phyloP scores from a whole-genome alignment of 2,797 vertebrate species.

The Sebastes vulpes region DNA sequence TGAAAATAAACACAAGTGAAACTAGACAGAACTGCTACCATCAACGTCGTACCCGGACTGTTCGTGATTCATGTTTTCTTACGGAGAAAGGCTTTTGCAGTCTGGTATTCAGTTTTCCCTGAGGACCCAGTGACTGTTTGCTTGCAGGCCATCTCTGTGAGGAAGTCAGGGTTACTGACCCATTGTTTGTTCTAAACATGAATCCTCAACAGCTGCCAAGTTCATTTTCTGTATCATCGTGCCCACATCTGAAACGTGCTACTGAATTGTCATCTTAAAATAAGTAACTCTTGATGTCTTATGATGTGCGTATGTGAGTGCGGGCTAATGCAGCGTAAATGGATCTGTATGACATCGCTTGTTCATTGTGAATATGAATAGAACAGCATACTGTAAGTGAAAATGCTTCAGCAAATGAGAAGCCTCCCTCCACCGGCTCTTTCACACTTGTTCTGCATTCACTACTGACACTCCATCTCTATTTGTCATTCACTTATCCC shows the following conservation, averaged over 20 bases:
- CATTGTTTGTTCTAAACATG: conserved; percentile 29
- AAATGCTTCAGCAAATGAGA: conserved; percentile 13
- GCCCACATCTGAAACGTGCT: neutral
- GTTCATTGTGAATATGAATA: neutral
- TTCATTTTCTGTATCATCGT: neutral
- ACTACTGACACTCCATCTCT: conserved; percentile 28
- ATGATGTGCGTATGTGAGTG: neutral
- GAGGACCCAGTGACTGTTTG: conserved; percentile 18
- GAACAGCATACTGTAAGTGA: neutral
- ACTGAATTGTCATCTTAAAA: neutral
- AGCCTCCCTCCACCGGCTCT: neutral
- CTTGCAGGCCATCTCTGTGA: conserved; percentile 8
- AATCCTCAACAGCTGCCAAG: conserved; percentile 27
- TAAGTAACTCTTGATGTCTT: neutral
- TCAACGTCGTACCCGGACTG: neutral
- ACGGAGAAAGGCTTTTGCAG: neutral
- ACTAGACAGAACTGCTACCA: neutral
- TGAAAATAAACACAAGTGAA: neutral
- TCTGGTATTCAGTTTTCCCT: conserved; percentile 7
- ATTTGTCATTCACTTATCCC: conserved; percentile 63
- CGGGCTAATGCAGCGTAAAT: neutral
- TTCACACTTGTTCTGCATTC: conserved; percentile 20
- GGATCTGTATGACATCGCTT: neutral
- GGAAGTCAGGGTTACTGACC: conserved; percentile 27
- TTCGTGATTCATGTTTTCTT: neutral